A percentile compares a stretch with the other conserved stretches of the same genome.
Conservation (phyloP, 2,797 vertebrate genomes). For the Graptemys geographica region DNA sequence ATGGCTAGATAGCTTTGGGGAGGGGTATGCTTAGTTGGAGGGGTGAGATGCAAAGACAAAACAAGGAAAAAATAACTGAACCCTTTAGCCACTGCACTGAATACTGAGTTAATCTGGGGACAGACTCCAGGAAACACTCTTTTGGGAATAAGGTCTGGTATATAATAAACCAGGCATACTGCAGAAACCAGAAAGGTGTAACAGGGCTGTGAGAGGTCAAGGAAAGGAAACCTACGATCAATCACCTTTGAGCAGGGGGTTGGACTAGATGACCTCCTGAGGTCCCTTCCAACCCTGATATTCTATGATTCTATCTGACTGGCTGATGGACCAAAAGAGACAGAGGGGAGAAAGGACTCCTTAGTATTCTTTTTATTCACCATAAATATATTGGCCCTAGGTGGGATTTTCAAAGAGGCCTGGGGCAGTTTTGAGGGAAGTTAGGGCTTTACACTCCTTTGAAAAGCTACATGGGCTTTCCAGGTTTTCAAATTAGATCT, state of each 20-base stretch:
- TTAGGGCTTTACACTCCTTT: background rate
- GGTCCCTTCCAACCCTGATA: too few species aligned
- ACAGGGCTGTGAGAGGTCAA: background rate
- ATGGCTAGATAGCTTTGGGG: background rate
- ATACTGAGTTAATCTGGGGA: background rate
- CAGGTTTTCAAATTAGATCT: background rate
- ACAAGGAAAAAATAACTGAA: background rate
- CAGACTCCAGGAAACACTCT: background rate
- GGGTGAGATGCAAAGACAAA: background rate
- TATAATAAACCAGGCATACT: background rate
- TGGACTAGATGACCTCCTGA: too few species aligned
- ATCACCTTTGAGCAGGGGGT: too few species aligned
- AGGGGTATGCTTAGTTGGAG: background rate
- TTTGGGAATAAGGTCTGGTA: background rate
- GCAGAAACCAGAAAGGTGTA: background rate
- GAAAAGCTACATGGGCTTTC: background rate
- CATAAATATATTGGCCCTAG: background rate
- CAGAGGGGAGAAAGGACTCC: background rate
- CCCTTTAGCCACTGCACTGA: background rate
- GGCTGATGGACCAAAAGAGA: background rate
- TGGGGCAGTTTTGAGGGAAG: background rate
- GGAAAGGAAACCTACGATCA: background rate
- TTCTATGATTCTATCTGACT: background rate
- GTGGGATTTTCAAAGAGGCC: background rate
- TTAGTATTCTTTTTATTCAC: background rate